These are phyloP conservation scores for Drosophila macrospina DNA, from an alignment of 2,888 invertebrate genomes.

Conservation along the genomic window DNA sequence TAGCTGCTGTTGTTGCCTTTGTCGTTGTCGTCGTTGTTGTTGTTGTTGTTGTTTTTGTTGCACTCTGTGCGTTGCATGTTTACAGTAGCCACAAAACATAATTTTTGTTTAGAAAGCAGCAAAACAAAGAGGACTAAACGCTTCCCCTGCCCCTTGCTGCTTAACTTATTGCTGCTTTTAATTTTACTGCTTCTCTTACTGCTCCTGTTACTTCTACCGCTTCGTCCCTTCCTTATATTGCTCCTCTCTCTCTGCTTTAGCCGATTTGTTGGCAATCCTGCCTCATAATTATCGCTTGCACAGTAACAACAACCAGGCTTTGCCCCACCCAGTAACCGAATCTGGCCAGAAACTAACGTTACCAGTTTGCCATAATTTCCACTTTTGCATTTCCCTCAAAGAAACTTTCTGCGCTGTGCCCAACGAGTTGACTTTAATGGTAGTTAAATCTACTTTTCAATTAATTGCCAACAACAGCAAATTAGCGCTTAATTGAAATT, in stretches of 20 bases:
- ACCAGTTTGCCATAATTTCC: slow-evolving; percentile 41
- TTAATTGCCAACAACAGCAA: slow-evolving; percentile 8
- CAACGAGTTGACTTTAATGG: not conserved
- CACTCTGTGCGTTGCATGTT: slow-evolving; percentile 69
- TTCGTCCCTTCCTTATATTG: not conserved
- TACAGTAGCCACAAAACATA: slow-evolving; percentile 77
- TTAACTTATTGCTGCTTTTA: not conserved
- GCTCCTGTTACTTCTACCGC: not conserved
- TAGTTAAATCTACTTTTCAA: slow-evolving; percentile 1
- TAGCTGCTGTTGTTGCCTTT: slow-evolving; percentile 34
- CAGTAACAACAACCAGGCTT: slow-evolving; percentile 19
- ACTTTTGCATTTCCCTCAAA: slow-evolving; percentile 24
- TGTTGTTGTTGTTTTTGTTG: slow-evolving; percentile 45
- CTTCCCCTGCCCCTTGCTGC: slow-evolving; percentile 4
- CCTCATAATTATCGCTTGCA: slow-evolving; percentile 51
- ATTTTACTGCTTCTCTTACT: not conserved
- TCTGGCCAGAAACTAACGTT: slow-evolving; percentile 39
- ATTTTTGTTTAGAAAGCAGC: slow-evolving; percentile 76
- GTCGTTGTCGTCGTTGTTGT: slow-evolving; percentile 49
- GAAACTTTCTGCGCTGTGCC: slow-evolving; percentile 11
- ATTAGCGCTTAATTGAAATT: slow-evolving; percentile 1
- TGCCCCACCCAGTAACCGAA: slow-evolving; percentile 38
- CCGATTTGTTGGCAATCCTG: slow-evolving; percentile 15
- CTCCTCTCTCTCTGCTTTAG: not conserved
- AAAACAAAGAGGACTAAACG: slow-evolving; percentile 44